Conservation (phyloP, 2,888 invertebrate genomes). For the Pseudolycoriella hygida region DNA sequence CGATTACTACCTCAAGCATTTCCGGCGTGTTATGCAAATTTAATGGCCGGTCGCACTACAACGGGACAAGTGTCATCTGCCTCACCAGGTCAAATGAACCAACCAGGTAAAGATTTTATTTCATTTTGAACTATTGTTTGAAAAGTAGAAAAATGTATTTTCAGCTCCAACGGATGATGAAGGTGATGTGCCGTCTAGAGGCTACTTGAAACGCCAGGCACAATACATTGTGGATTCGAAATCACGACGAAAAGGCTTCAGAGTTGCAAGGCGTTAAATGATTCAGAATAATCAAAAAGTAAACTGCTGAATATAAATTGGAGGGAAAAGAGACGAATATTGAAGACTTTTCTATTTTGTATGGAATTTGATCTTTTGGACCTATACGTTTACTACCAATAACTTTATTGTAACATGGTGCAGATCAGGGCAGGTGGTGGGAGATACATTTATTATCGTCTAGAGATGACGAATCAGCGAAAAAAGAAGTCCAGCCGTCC, state of each 20-base stretch:
- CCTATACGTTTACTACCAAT: too few species aligned
- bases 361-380: too few species aligned
- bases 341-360: too few species aligned
- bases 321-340: too few species aligned
- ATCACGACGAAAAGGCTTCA: constrained; percentile 54
- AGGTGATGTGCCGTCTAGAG: constrained; percentile 66
- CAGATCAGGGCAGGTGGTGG: too few species aligned
- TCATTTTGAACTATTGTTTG: background rate
- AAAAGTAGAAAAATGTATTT: background rate
- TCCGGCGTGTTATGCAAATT: constrained; percentile 27
- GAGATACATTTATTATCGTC: too few species aligned
- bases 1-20: constrained; percentile 24
- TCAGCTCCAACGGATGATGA: constrained; percentile 53
- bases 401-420: too few species aligned
- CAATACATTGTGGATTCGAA: constrained; percentile 70
- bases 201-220: constrained; percentile 62
- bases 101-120: constrained; percentile 17
- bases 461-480: too few species aligned
- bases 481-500: too few species aligned
- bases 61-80: constrained; percentile 21
- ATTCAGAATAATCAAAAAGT: too few species aligned
- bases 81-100: constrained; percentile 26
- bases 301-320: too few species aligned
- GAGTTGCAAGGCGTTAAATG: constrained; percentile 18
- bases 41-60: constrained; percentile 23